A percentile compares a stretch with the other conserved stretches of the same genome.
Conservation (phyloP, 2,797 vertebrate genomes). For the Sebastes cheni region DNA sequence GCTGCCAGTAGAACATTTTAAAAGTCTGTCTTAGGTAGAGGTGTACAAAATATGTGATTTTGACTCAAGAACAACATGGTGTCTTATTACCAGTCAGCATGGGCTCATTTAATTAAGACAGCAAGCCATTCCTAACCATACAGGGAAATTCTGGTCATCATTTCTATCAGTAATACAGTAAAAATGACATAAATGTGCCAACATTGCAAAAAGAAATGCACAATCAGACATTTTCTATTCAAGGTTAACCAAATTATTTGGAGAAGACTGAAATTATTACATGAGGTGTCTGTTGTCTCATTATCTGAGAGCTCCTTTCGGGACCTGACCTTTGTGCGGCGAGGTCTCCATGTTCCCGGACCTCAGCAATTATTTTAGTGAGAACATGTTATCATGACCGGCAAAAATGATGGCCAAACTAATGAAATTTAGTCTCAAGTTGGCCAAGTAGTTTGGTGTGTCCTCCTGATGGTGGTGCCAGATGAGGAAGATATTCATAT, state of each 20-base stretch:
- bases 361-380: not conserved
- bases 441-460: not conserved
- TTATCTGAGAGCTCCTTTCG: not conserved
- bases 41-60: not conserved
- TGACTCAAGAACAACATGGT: not conserved
- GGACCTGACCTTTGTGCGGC: not conserved
- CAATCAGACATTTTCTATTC: not conserved
- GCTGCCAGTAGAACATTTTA: not conserved
- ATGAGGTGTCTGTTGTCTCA: not conserved
- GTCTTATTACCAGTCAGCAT: not conserved
- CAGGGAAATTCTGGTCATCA: not conserved
- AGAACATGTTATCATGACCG: not conserved
- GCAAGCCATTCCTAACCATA: not conserved
- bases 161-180: not conserved
- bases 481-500: not conserved
- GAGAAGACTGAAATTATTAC: not conserved
- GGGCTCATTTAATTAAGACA: not conserved
- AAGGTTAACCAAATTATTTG: not conserved
- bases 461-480: not conserved
- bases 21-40: not conserved
- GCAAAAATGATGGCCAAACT: not conserved
- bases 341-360: not conserved
- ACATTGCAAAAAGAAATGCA: not conserved
- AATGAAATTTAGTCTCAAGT: not conserved
- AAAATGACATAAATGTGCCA: not conserved